These are phyloP conservation scores for Cyprinodon diabolis DNA, from an alignment of 2,797 vertebrate species.

Conservation along the genomic window DNA sequence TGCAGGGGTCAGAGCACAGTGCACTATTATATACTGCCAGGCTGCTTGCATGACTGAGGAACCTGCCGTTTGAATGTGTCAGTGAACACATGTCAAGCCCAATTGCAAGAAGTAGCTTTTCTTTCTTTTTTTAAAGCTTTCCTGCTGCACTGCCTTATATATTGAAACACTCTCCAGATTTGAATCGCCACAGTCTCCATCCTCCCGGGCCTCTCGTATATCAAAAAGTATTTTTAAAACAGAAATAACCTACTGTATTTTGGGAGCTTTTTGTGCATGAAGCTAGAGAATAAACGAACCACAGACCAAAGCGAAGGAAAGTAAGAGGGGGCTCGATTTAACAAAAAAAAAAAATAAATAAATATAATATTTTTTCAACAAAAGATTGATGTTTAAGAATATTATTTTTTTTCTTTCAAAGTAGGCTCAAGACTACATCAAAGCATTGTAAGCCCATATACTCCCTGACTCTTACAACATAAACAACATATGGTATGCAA, in stretches of 20 bases:
- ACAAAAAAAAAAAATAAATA: neutral
- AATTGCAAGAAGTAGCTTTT: slow-evolving; percentile 60
- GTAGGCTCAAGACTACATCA: slow-evolving; percentile 1
- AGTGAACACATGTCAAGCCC: slow-evolving; percentile 68
- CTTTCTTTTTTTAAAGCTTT: slow-evolving; percentile 26
- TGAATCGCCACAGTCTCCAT: slow-evolving; percentile 49
- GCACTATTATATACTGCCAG: slow-evolving; percentile 71
- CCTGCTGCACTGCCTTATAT: slow-evolving; percentile 65
- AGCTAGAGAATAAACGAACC: slow-evolving; percentile 47
- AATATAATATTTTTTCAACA: slow-evolving; percentile 36
- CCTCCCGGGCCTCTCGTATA: slow-evolving; percentile 71
- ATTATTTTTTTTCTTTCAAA: neutral
- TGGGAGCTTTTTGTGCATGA: slow-evolving; percentile 54
- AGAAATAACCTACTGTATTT: slow-evolving; percentile 47
- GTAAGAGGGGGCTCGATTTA: slow-evolving; percentile 8
- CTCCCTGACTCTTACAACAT: slow-evolving; percentile 14
- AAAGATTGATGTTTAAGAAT: slow-evolving; percentile 16
- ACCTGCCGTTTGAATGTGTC: slow-evolving; percentile 63
- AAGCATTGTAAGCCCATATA: slow-evolving; percentile 8
- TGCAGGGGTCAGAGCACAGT: slow-evolving; percentile 72
- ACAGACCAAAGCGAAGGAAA: slow-evolving; percentile 52
- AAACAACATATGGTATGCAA: slow-evolving; percentile 10
- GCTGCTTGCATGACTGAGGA: slow-evolving; percentile 61
- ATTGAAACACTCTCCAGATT: slow-evolving; percentile 67
- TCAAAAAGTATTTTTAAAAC: slow-evolving; percentile 76